A percentile compares a stretch with the other conserved stretches of the same genome.
These are phyloP conservation scores for Cydia strobilella DNA, from an alignment of 1,140 invertebrate genomes.

Conservation along the genomic window DNA sequence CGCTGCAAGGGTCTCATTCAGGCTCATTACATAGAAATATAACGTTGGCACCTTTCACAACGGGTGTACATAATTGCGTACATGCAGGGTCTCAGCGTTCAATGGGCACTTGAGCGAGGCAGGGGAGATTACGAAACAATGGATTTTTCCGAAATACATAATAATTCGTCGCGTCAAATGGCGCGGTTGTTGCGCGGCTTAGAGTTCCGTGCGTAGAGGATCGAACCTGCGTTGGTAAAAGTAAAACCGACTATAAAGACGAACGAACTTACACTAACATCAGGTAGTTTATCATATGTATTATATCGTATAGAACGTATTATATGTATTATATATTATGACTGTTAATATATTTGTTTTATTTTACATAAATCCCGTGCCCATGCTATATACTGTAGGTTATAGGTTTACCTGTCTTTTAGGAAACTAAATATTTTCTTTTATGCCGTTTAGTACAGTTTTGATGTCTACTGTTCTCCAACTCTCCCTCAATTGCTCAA, in stretches of 20 bases:
- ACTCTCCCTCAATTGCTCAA: no score
- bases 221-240: neutral
- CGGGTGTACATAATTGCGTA: constrained; percentile 51
- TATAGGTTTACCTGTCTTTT: no score
- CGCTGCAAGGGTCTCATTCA: constrained; percentile 50
- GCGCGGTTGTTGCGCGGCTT: constrained; percentile 59
- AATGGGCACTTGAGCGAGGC: constrained; percentile 60
- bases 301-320: no score
- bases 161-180: constrained; percentile 74
- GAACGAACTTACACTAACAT: no score
- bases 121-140: constrained; percentile 77
- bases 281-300: no score
- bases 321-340: no score
- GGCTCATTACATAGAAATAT: constrained; percentile 59
- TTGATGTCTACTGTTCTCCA: no score
- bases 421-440: no score
- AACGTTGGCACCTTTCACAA: constrained; percentile 54
- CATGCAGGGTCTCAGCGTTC: constrained; percentile 56
- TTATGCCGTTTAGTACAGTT: no score
- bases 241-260: neutral
- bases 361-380: no score
- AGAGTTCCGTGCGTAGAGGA: constrained; percentile 50
- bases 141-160: constrained; percentile 77
- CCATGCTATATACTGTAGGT: no score
- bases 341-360: no score